Conservation (phyloP, 2,113 vertebrate genomes). For the Chlorocebus sabaeus region DNA sequence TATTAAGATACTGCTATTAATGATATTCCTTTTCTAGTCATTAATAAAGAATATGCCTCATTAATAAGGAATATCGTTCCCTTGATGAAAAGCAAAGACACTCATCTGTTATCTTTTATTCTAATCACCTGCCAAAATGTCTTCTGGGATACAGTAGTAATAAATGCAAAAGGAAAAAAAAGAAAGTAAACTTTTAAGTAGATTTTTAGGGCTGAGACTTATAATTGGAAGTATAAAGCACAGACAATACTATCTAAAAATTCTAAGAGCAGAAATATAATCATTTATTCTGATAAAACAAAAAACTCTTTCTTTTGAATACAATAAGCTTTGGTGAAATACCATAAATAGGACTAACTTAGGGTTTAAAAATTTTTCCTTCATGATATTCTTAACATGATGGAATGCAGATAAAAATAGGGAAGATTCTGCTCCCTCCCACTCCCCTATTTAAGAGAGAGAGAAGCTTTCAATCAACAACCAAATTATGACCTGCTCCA, state of each 20-base stretch:
- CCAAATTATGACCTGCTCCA: not conserved
- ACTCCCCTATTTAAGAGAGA: not conserved
- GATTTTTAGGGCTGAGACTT: not conserved
- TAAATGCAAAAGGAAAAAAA: not conserved
- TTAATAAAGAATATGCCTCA: not conserved
- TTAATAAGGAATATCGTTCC: not conserved
- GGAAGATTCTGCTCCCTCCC: not conserved
- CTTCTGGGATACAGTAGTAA: not conserved
- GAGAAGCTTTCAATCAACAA: slow-evolving; percentile 36
- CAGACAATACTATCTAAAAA: not conserved
- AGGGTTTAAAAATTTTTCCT: not conserved
- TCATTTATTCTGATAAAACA: slow-evolving; percentile 23
- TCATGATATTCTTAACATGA: slow-evolving; percentile 25
- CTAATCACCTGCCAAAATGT: slow-evolving; percentile 10
- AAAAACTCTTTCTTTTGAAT: slow-evolving; percentile 43
- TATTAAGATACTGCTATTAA: not conserved
- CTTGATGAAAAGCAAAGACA: slow-evolving; percentile 15
- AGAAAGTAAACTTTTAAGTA: not conserved
- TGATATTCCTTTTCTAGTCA: not conserved
- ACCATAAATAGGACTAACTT: slow-evolving; percentile 6
- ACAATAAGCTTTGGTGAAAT: slow-evolving; percentile 53
- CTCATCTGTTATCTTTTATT: not conserved
- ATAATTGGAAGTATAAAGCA: not conserved
- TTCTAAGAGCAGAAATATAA: not conserved
- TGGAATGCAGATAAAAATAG: slow-evolving; percentile 24